Evolutionary conservation across 2,888 invertebrate species (phyloP).

Genomic region (Tipula unca): DNA sequence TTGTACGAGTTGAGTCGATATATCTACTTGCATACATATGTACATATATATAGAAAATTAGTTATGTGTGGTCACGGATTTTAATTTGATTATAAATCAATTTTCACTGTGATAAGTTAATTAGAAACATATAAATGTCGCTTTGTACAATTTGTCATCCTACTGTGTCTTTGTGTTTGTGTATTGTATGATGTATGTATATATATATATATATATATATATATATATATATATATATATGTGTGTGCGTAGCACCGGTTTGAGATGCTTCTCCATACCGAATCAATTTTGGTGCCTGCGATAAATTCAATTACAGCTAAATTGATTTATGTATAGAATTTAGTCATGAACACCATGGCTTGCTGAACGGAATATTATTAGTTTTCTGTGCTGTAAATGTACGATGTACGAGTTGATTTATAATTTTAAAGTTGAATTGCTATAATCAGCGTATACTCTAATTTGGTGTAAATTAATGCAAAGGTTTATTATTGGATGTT

Average conservation of each 20-base stretch:
- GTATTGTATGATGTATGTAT: no score
- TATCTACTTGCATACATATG: background rate
- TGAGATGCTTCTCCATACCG: background rate
- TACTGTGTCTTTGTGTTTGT: background rate
- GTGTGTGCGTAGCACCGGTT: background rate
- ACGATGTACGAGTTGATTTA: no score
- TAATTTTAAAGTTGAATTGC: no score
- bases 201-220: no score
- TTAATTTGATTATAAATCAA: background rate
- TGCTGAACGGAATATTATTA: no score
- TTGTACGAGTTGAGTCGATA: background rate
- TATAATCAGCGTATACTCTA: no score
- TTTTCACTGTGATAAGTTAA: background rate
- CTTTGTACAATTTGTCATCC: background rate
- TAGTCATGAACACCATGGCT: background rate
- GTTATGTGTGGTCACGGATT: background rate
- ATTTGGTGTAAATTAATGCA: no score
- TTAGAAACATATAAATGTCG: background rate
- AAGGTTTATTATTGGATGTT: no score
- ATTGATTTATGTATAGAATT: background rate
- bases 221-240: no score
- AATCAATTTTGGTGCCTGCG: background rate
- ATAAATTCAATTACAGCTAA: background rate
- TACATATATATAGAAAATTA: background rate
- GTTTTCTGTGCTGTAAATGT: no score